Evolutionary conservation across 1,140 invertebrate genomes (phyloP).

Genomic region (Drosophila rhopaloa): DNA sequence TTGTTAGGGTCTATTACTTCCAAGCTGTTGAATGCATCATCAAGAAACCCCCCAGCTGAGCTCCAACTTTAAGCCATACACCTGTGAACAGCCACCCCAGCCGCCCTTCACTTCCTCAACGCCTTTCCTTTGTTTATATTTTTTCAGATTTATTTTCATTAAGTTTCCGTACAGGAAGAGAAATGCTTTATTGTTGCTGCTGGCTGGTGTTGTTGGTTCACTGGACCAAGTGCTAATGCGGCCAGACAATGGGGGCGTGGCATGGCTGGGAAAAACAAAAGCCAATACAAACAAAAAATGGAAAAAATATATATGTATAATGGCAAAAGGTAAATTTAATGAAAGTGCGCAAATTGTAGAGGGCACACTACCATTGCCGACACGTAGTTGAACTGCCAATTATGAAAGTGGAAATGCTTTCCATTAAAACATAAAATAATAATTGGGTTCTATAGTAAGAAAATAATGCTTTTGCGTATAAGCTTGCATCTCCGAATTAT

Average conservation of each 20-base stretch:
- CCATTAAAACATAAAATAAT: constrained; percentile 73
- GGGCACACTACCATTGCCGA: constrained; percentile 10
- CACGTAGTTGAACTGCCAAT: constrained; percentile 59
- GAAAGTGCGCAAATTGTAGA: constrained; percentile 54
- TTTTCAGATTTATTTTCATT: constrained; percentile 65
- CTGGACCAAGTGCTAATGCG: constrained; percentile 78
- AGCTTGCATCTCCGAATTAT: constrained; percentile 5
- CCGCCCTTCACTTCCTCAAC: constrained; percentile 26
- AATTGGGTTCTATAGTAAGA: constrained; percentile 39
- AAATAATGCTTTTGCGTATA: constrained; percentile 7
- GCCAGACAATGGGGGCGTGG: constrained; percentile 63
- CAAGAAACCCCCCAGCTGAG: constrained; percentile 58
- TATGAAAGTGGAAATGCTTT: constrained; percentile 65
- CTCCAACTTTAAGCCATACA: constrained; percentile 43
- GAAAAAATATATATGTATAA: neutral
- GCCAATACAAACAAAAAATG: constrained; percentile 18
- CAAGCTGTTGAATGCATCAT: constrained; percentile 79
- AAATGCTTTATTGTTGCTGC: constrained; percentile 65
- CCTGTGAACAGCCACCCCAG: constrained; percentile 19
- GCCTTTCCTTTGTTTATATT: constrained; percentile 62
- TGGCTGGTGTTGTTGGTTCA: constrained; percentile 43
- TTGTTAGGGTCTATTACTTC: constrained; percentile 75
- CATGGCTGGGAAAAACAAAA: constrained; percentile 36
- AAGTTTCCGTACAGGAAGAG: constrained; percentile 67
- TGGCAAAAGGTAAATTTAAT: constrained; percentile 46